Percentiles rank a stretch among this genome's conserved stretches.
Conservation (phyloP, 2,888 invertebrate species). For the Cyaniris semiargus region DNA sequence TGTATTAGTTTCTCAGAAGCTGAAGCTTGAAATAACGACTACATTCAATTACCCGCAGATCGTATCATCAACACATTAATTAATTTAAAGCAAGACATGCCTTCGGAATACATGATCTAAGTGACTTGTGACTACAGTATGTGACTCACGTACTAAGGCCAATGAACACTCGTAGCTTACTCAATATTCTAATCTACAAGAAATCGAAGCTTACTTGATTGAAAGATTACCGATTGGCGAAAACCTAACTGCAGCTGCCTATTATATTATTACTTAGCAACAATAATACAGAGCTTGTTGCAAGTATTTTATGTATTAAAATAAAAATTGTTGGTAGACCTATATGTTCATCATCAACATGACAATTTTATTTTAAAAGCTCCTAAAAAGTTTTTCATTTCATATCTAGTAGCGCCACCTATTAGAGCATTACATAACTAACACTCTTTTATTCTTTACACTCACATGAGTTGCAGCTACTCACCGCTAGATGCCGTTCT, state of each 20-base stretch:
- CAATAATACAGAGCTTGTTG: no score
- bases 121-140: constrained; percentile 5
- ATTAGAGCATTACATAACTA: constrained; percentile 1
- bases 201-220: no score
- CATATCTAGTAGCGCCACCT: constrained; percentile 35
- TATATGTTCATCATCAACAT: no score
- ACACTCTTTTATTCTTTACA: not conserved
- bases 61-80: constrained; percentile 46
- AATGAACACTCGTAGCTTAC: constrained; percentile 30
- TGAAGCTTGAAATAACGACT: not conserved
- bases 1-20: constrained; percentile 3
- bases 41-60: constrained; percentile 43
- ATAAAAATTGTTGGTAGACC: no score
- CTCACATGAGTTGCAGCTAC: constrained; percentile 33
- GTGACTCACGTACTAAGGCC: constrained; percentile 30
- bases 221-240: no score
- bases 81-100: constrained; percentile 43
- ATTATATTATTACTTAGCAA: no score
- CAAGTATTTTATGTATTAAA: no score
- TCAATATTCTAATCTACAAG: constrained; percentile 15
- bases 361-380: no score
- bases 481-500: constrained; percentile 35
- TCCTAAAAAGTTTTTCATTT: not conserved
- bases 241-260: no score
- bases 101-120: constrained; percentile 30